Evolutionary conservation across 2,113 vertebrate species (phyloP), one percentile per base, ranked within the genome.

Genomic region (Thunnus thynnus): DNA sequence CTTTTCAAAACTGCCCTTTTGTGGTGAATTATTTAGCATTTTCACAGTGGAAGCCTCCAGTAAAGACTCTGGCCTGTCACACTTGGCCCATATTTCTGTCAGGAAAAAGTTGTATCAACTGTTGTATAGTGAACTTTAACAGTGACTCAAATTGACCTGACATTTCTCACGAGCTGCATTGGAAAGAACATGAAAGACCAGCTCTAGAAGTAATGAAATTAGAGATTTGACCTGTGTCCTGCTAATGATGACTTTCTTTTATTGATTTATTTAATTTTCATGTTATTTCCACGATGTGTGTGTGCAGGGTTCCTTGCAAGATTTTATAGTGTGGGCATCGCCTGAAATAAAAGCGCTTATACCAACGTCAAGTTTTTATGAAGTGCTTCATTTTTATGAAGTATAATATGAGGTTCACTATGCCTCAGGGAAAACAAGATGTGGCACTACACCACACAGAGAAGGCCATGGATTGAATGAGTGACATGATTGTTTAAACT

Each of bases 1-100:
- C 67, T 72, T 90, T 90, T 86, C 58, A 78, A 79, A 84, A 76
- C 57, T 90, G 87, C 83, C 83, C 84, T 90, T 91, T 83, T 57
- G 46, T 55, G 48, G 18, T 91, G 83, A 92, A 90, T 91, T 86
- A 89, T 91, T 86, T 78, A 85, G 83, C 91, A 86, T 86, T 89
- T 90, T 76, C 79, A 75, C 68, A 77, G 72, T 47, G 72, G 41
- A 73, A 69, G 71, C 30, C 25, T 76, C 63, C 63, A 47, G 51
- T 58, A 41, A 70, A 80, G 55, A 65, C 81, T 68, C 2, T 3
- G 32, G 77, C 65, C 30, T 13, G 10, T 78, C 76, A 84, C 75
- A 72, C 56, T 30, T 44, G 57, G 54, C 56, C 70, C 57, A 18
- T 67, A 63, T 84, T 76, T 47, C 67, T 82, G 63, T 78, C n/a